phyloP scores from a whole-genome alignment of 2,113 vertebrate genomes.

The Sander vitreus region DNA sequence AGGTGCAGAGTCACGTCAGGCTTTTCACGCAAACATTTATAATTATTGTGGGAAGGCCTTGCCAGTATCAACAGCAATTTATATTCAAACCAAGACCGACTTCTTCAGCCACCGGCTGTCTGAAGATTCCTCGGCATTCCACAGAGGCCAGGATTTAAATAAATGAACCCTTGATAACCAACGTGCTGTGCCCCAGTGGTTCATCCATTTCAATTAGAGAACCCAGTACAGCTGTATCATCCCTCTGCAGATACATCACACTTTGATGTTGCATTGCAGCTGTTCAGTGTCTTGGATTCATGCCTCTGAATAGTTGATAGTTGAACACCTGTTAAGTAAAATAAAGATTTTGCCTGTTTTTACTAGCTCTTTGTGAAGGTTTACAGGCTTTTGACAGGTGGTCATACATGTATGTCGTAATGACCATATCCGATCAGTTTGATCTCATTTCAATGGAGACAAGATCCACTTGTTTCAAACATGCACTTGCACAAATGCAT shows the following conservation, averaged over 20 bases:
- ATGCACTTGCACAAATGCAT: not conserved
- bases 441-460: not conserved
- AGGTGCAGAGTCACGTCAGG: conserved; percentile 12
- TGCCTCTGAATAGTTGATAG: conserved; percentile 19
- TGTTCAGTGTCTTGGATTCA: conserved; percentile 3
- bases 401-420: conserved; percentile 19
- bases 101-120: conserved; percentile 5
- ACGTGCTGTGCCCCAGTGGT: not conserved
- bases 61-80: conserved; percentile 24
- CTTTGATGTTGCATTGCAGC: conserved; percentile 55
- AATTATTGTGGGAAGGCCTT: conserved; percentile 38
- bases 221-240: conserved; percentile 28
- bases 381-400: conserved; percentile 6
- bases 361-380: conserved; percentile 13
- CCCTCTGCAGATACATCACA: not conserved
- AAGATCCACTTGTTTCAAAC: not conserved
- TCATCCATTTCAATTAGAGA: conserved; percentile 10
- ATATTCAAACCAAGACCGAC: conserved; percentile 13
- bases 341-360: conserved; percentile 11
- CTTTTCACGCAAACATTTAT: conserved; percentile 42
- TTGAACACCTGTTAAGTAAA: conserved; percentile 37
- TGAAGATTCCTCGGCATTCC: conserved; percentile 26
- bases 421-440: not conserved
- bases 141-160: conserved; percentile 11
- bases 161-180: not conserved